Percentiles rank a stretch among this genome's conserved stretches.
These are phyloP conservation scores for Alethe castanea DNA, from an alignment of 2,113 vertebrate genomes.

Conservation along the genomic window DNA sequence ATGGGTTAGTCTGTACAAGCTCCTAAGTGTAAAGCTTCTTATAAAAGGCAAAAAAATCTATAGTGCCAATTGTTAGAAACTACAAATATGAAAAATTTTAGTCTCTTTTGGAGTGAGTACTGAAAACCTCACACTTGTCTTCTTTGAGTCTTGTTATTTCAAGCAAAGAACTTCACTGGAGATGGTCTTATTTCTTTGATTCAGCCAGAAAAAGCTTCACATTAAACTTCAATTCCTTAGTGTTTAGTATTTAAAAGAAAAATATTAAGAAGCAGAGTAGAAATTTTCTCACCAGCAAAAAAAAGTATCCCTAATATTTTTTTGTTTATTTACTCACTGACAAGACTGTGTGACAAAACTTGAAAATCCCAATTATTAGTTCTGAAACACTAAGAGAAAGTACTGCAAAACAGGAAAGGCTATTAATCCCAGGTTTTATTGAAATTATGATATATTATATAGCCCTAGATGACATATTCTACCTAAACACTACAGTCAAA, in stretches of 20 bases:
- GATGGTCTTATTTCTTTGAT: not conserved
- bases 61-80: not conserved
- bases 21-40: not conserved
- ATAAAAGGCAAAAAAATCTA: not conserved
- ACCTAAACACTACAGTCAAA: not conserved
- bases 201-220: not conserved
- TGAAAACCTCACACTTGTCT: not conserved
- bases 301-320: not conserved
- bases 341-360: not conserved
- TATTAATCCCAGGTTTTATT: not conserved
- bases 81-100: not conserved
- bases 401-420: not conserved
- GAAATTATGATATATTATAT: not conserved
- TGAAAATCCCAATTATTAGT: not conserved
- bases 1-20: not conserved
- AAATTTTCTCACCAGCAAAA: not conserved
- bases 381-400: not conserved
- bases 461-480: not conserved
- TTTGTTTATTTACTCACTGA: not conserved
- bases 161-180: not conserved
- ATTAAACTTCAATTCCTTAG: not conserved
- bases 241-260: not conserved
- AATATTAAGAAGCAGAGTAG: not conserved
- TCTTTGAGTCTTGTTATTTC: not conserved
- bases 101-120: not conserved